These are phyloP conservation scores for Dendroctonus valens DNA, from an alignment of 1,140 invertebrate species.

Conservation along the genomic window DNA sequence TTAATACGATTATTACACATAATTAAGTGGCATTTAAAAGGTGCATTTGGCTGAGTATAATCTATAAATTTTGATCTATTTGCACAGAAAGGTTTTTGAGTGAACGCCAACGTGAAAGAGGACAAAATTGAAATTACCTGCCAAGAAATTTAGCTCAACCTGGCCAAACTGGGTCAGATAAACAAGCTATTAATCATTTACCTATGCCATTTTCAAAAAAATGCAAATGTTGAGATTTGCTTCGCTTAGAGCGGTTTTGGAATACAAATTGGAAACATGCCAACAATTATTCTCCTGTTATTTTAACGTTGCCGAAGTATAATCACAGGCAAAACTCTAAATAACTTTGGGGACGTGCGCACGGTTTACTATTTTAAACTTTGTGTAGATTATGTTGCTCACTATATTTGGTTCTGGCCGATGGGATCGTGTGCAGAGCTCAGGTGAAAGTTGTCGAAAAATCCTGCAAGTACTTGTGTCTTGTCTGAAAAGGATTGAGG, in stretches of 20 bases:
- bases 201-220: conserved; percentile 4
- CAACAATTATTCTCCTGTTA: conserved; percentile 3
- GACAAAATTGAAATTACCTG: no score
- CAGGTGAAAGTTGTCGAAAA: background rate
- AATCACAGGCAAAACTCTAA: conserved; percentile 26
- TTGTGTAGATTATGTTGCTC: conserved; percentile 48
- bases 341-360: conserved; percentile 45
- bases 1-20: no score
- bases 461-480: no score
- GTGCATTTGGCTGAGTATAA: no score
- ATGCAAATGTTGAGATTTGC: conserved; percentile 3
- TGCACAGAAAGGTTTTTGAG: no score
- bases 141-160: no score
- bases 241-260: background rate
- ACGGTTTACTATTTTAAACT: conserved; percentile 50
- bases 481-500: no score
- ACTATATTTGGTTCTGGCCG: conserved; percentile 49
- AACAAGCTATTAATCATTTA: conserved; percentile 2
- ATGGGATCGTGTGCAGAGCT: conserved; percentile 13
- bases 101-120: no score
- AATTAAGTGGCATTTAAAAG: no score
- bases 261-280: background rate
- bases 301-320: conserved; percentile 2
- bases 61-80: no score
- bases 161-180: no score